Base-by-base conservation (phyloP, 64 coral and sea anemone genomes). In the Exaiptasia diaphana region DNA sequence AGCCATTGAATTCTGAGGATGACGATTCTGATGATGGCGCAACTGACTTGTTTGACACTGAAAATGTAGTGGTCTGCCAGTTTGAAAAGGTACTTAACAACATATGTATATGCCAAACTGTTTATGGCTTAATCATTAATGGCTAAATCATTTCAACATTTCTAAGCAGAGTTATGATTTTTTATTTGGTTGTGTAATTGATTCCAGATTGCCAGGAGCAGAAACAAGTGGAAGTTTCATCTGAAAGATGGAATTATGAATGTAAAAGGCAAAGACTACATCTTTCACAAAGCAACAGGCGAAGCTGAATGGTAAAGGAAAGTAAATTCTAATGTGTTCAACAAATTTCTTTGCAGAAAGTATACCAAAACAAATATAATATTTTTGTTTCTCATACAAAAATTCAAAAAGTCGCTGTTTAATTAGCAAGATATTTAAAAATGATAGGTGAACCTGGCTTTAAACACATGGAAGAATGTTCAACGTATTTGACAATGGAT, bases 201-300 rank as follows among this genome's bases (percentile, higher is more conserved):
- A 3, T 57, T 70, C 25, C n/a, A 97, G 93, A 97, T 97, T 58
- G 64, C 83, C 21, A 81, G 93, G 53, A 87, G 88, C 55, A 79
- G 88, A 87, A 97, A 97, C 53, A 97, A 97, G 62, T 97, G 93
- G 93, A 97, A 97, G 17, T 97, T 97, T 42, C 88, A 97, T 44
- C 80, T 97, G 34, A 97, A 97, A 82, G 93, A 97, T 71, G 93
- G 93, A 49, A 97, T 97, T 45, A 97, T 97, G 93, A 97, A 97
- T 75, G 73, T 97, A 4, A 87, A 83, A 76, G 88, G 88, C 42
- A 97, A 76, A 87, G 93, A 97, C 77, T 97, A 87, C 58, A 88
- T 97, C 38, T 97, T 97, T 48, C 88, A 90, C 38, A 97, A 97
- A 49, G 93, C 88, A 56, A 87, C 45, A 14, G 93, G 93, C 3